Evolutionary conservation across 2,888 invertebrate species (phyloP).

Genomic region (Actias luna): DNA sequence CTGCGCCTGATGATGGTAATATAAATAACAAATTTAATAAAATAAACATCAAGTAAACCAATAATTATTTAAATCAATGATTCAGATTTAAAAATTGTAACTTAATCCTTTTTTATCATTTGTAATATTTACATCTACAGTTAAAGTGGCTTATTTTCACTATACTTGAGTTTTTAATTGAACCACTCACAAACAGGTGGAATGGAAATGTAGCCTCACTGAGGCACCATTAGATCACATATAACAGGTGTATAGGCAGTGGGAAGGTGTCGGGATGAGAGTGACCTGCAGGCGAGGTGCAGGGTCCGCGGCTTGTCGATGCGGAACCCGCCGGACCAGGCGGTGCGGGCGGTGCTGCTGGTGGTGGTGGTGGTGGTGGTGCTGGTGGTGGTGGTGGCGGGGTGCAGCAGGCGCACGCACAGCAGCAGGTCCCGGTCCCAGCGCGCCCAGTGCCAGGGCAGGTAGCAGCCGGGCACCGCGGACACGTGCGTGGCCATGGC

Average conservation of each 20-base stretch:
- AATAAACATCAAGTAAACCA: too few species aligned
- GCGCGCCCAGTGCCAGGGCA: slow-evolving; percentile 98
- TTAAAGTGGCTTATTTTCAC: too few species aligned
- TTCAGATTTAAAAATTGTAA: too few species aligned
- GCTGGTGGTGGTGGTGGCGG: slow-evolving; percentile 64
- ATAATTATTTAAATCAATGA: too few species aligned
- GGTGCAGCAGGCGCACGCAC: slow-evolving; percentile 87
- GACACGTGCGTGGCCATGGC: slow-evolving; percentile 87
- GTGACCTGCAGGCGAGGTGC: slow-evolving; percentile 91
- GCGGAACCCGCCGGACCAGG: slow-evolving; percentile 96
- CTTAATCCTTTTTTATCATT: too few species aligned
- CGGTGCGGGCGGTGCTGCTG: slow-evolving; percentile 84
- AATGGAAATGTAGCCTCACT: too few species aligned
- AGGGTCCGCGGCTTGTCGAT: slow-evolving; percentile 92
- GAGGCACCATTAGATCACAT: too few species aligned
- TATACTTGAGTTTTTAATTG: too few species aligned
- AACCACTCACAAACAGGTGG: not conserved
- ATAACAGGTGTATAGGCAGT: too few species aligned
- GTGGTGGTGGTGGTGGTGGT: slow-evolving; percentile 88
- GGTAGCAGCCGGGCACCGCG: slow-evolving; percentile 92
- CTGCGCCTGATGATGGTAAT: too few species aligned
- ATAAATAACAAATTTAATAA: too few species aligned
- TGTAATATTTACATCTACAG: too few species aligned
- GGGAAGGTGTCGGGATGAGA: not conserved
- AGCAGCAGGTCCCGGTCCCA: slow-evolving; percentile 94